Evolutionary conservation across 2,113 vertebrate genomes (phyloP).

Genomic region (Nanorana parkeri): DNA sequence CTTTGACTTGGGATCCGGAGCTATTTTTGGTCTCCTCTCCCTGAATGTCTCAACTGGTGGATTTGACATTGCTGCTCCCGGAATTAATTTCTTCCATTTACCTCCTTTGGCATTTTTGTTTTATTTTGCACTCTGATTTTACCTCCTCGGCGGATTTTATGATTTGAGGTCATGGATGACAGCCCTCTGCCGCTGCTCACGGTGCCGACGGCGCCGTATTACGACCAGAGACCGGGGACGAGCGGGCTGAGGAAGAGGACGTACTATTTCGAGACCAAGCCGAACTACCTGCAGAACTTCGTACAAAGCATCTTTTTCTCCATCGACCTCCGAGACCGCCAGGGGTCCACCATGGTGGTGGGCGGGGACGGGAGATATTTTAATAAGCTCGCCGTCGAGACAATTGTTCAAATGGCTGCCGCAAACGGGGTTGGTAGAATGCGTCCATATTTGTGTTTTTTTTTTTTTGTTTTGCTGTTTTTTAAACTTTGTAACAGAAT

Average conservation of each 20-base stretch:
- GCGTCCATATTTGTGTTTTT: slow-evolving; percentile 9
- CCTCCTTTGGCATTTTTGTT: background rate
- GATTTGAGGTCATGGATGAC: slow-evolving; percentile 74
- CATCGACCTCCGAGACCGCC: slow-evolving; percentile 93
- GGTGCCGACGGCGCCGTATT: slow-evolving; percentile 85
- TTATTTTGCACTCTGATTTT: slow-evolving; percentile 47
- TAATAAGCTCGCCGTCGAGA: slow-evolving; percentile 86
- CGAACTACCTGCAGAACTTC: slow-evolving; percentile 93
- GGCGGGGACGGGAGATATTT: slow-evolving; percentile 96
- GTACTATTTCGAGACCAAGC: slow-evolving; percentile 83
- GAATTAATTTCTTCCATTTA: slow-evolving; percentile 56
- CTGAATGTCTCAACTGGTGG: slow-evolving; percentile 61
- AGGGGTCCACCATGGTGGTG: slow-evolving; percentile 91
- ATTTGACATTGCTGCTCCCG: slow-evolving; percentile 60
- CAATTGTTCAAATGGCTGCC: slow-evolving; percentile 95
- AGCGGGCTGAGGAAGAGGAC: slow-evolving; percentile 87
- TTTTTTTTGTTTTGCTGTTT: background rate
- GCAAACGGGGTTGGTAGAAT: slow-evolving; percentile 95
- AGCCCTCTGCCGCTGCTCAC: slow-evolving; percentile 86
- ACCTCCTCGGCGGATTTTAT: slow-evolving; percentile 59
- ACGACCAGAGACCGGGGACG: slow-evolving; percentile 87
- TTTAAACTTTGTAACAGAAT: background rate
- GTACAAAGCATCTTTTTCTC: slow-evolving; percentile 94
- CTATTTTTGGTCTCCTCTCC: slow-evolving; percentile 76
- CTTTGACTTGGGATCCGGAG: slow-evolving; percentile 66